These are phyloP conservation scores for Galbula dea DNA, from an alignment of 2,113 vertebrate genomes.

Conservation along the genomic window DNA sequence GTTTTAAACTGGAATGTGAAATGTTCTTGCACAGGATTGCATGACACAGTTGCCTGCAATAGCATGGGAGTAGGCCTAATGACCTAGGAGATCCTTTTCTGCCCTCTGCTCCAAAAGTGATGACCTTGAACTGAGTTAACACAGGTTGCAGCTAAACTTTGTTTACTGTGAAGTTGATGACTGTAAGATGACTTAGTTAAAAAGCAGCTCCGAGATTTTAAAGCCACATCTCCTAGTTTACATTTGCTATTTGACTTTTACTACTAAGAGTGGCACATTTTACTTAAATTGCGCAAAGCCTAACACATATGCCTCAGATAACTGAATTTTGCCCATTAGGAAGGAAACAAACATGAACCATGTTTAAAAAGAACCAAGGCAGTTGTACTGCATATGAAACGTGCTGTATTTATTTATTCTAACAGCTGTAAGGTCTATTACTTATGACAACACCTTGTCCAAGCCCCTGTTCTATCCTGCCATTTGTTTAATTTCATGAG, in stretches of 20 bases:
- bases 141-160: slow-evolving; percentile 23
- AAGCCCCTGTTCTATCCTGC: background rate
- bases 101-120: background rate
- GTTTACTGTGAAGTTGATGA: background rate
- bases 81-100: background rate
- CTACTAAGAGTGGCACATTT: background rate
- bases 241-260: background rate
- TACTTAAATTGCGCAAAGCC: background rate
- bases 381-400: background rate
- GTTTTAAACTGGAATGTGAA: background rate
- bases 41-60: slow-evolving; percentile 33
- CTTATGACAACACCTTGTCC: background rate
- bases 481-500: background rate
- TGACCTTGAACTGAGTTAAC: slow-evolving; percentile 45
- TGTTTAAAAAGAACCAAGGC: background rate
- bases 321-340: background rate
- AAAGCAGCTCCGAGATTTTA: slow-evolving; percentile 27
- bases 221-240: background rate
- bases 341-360: background rate
- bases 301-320: background rate
- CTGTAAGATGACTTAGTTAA: slow-evolving; percentile 19
- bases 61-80: slow-evolving; percentile 26
- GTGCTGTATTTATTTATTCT: background rate
- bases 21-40: background rate
- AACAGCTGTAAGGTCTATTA: background rate